Base-by-base conservation (phyloP, 1,140 invertebrate genomes). In the Pseudomyrmex cubaensis region DNA sequence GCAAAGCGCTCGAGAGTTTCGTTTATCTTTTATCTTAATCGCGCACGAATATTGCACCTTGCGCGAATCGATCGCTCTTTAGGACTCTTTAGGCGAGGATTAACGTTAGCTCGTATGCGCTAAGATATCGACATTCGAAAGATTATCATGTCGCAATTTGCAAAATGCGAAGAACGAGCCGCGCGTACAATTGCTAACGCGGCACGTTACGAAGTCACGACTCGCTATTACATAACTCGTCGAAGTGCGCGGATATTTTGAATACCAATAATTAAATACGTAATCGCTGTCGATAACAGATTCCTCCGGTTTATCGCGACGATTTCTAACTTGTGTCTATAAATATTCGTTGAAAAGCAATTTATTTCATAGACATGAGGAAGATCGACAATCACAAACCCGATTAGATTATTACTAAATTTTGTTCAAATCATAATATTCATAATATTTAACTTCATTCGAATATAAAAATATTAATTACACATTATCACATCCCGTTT, bases 11-110 rank as follows among this genome's bases (percentile, higher is more conserved):
- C 50, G n/a, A 76, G 35, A 62, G 3, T 15, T 25, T 25, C 25
- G 25, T 25, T 76, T 76, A 64, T 52, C 46, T 57, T 48, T 70
- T 59, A 57, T 70, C 44, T 78, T 44, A 67, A 70, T 70, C 35
- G 13, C 66, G 35, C 25, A 13, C 52, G 48, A 78, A 57, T 63
- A n/a, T 78, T 35, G 44, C 15, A 74, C 44, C 56, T 66, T 66
- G 13, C 35, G 15, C 54, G 44, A 78, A 78, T 72, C 54, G 54
- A 80, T 72, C 54, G 54, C 54, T 54, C 25, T 25, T 25, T 25
- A 25, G 20, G 3, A 20, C n/a, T 72, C 44, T 44, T 61, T 20
- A 17, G 22, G 57, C 57, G 17, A 56, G 9, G 52, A 35, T 78
- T 70, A 44, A 52, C 66, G 50, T 66, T n/a, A 17, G 46, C 35